A percentile compares a stretch with the other conserved stretches of the same genome.
These are phyloP conservation scores for Rhopalosiphum padi DNA, from an alignment of 1,140 invertebrate species.

Conservation along the genomic window DNA sequence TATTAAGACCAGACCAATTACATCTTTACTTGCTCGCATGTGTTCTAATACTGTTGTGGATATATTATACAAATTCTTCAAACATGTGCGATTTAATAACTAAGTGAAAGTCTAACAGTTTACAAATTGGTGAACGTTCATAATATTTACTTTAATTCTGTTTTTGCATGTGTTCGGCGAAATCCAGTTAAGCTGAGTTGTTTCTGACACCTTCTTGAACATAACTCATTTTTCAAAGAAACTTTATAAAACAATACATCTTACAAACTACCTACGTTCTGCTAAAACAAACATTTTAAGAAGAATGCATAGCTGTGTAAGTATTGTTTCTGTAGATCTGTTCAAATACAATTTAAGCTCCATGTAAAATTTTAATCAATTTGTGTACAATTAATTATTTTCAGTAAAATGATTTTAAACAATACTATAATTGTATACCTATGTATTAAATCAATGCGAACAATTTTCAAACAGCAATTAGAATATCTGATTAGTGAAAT, in stretches of 20 bases:
- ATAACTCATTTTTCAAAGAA: slow-evolving; percentile 31
- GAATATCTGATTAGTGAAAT: not conserved
- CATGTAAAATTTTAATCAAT: not conserved
- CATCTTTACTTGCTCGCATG: not conserved
- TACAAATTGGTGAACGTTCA: slow-evolving; percentile 1
- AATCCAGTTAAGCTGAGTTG: slow-evolving; percentile 30
- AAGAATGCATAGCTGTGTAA: not conserved
- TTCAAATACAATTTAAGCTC: not conserved
- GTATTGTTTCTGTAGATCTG: not conserved
- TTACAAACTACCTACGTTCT: not conserved
- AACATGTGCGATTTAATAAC: not conserved
- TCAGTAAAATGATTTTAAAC: not conserved
- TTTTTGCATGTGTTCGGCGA: not conserved
- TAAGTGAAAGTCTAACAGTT: not conserved
- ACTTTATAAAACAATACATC: not conserved
- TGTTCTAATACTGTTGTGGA: not conserved
- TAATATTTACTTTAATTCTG: slow-evolving; percentile 10
- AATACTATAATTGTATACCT: not conserved
- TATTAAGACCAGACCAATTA: not conserved
- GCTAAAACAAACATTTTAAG: not conserved
- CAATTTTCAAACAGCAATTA: not conserved
- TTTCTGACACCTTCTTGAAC: slow-evolving; percentile 22
- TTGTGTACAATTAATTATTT: not conserved
- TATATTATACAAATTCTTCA: not conserved
- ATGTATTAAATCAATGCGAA: not conserved